Percentiles rank a stretch among this genome's conserved stretches.
Evolutionary conservation across 2,888 invertebrate species (phyloP).

Genomic region (Hedychridium roseum): DNA sequence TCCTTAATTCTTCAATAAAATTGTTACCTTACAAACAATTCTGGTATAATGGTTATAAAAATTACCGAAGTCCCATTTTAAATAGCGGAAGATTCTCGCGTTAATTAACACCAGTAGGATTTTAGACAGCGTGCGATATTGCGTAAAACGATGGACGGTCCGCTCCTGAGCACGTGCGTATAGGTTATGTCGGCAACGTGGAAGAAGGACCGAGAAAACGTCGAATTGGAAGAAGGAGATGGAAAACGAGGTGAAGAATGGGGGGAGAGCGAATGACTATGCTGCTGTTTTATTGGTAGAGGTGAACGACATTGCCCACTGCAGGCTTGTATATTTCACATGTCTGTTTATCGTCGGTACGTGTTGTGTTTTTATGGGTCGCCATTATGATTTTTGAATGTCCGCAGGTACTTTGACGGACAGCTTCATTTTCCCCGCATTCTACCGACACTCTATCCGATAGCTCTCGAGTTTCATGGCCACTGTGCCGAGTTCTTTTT

Average conservation of each 20-base stretch:
- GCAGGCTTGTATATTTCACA: conserved; percentile 34
- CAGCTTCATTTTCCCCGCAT: too few relatives aligned
- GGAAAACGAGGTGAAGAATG: conserved; percentile 12
- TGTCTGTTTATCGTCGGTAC: conserved; percentile 29
- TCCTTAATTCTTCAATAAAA: too few relatives aligned
- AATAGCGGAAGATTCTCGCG: too few relatives aligned
- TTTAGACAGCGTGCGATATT: conserved; percentile 8
- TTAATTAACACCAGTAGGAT: too few relatives aligned
- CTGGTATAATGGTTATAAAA: too few relatives aligned
- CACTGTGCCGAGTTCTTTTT: too few relatives aligned
- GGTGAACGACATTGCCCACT: conserved; percentile 47
- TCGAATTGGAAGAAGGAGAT: conserved; percentile 14
- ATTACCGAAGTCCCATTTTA: too few relatives aligned
- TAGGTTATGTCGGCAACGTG: conserved; percentile 23
- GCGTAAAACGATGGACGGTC: conserved; percentile 7
- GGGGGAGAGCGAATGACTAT: conserved; percentile 21
- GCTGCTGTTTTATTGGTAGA: conserved; percentile 41
- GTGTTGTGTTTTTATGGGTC: conserved; percentile 42
- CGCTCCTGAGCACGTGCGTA: conserved; percentile 28
- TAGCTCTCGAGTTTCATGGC: too few relatives aligned
- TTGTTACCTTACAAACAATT: too few relatives aligned
- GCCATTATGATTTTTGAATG: conserved; percentile 28
- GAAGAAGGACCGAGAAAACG: conserved; percentile 13
- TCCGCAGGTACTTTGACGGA: too few relatives aligned
- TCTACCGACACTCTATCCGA: too few relatives aligned